Base-by-base conservation (phyloP, 2,888 invertebrate species). In the Sinhomidia bicolor region DNA sequence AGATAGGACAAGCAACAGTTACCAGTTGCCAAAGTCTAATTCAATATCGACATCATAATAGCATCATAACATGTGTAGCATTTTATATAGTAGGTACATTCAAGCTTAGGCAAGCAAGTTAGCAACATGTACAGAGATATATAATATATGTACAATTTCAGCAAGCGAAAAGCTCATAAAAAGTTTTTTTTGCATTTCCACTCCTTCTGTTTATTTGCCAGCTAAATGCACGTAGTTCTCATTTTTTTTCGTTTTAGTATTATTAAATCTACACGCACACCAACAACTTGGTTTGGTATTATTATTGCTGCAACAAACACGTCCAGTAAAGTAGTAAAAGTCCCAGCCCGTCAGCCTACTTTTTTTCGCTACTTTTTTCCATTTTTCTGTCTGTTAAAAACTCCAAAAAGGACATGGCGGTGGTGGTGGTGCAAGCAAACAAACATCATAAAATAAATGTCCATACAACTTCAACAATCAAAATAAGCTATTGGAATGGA, bases 381-480 rank as follows among this genome's bases (percentile, higher is more conserved):
- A 57, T 79, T 29, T 23, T 3, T 41, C 80, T 20, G 36, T 44
- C 23, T 57, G 23, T 57, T 51, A n/a, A 51, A 51, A 51, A 41
- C 10, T 41, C 68, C 5, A 20, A 23, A 41, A 74, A 74, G 44
- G 51, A n/a, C n/a, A n/a, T n/a, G n/a, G n/a, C n/a, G n/a, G n/a
- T n/a, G 44, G 29, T 26, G 20, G 44, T 83, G 32, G 71, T 74
- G 54, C 71, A 82, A 62, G 47, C n/a, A n/a, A n/a, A n/a, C n/a
- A n/a, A 82, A 68, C 65, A 82, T 68, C 65, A 82, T 82, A 82
- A 65, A 82, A 82, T 83, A 83, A 71, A 83, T 26, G 60, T 26
- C 51, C 51, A 51, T 81, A 44, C 81, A 51, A 44, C 41, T 76
- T 68, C 60, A 47, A 5, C 20, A 47, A 51, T 71, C 57, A 57